phyloP scores from a whole-genome alignment of 2,888 invertebrate genomes.

The Bursaphelenchus okinawaensis region DNA sequence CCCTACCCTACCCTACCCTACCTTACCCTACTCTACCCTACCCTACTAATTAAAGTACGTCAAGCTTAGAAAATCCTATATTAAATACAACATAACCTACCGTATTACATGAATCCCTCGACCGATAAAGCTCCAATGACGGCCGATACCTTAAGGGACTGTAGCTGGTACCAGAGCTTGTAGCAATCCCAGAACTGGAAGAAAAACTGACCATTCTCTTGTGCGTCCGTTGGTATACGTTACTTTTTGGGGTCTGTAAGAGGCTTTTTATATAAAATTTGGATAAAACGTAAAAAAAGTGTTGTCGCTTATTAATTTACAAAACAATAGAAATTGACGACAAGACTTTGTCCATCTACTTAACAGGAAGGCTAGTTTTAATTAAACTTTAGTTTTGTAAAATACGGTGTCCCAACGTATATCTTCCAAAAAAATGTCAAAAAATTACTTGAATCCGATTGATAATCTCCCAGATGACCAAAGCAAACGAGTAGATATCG shows the following conservation, averaged over 20 bases:
- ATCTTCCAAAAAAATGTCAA: neutral
- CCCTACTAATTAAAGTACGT: neutral
- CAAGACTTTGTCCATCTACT: constrained; percentile 3
- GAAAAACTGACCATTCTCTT: constrained; percentile 19
- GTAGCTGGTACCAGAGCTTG: constrained; percentile 13
- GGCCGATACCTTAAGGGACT: constrained; percentile 7
- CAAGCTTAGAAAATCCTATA: neutral
- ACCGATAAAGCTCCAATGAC: neutral
- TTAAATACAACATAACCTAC: neutral
- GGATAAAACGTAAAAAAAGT: no score
- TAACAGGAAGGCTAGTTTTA: constrained; percentile 16
- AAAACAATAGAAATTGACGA: no score
- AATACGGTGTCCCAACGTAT: constrained; percentile 2
- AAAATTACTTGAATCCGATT: constrained; percentile 64
- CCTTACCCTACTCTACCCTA: no score
- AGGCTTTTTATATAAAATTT: neutral
- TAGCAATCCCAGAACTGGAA: constrained; percentile 21
- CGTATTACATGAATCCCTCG: neutral
- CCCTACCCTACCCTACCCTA: no score
- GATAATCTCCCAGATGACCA: constrained; percentile 94
- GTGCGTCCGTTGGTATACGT: constrained; percentile 6
- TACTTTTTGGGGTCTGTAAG: neutral
- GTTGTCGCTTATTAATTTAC: no score
- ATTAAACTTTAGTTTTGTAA: constrained; percentile 16
- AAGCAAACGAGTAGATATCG: constrained; percentile 91